These are phyloP conservation scores for Muntiacus muntjak DNA, from an alignment of 2,113 vertebrate species.

Conservation along the genomic window DNA sequence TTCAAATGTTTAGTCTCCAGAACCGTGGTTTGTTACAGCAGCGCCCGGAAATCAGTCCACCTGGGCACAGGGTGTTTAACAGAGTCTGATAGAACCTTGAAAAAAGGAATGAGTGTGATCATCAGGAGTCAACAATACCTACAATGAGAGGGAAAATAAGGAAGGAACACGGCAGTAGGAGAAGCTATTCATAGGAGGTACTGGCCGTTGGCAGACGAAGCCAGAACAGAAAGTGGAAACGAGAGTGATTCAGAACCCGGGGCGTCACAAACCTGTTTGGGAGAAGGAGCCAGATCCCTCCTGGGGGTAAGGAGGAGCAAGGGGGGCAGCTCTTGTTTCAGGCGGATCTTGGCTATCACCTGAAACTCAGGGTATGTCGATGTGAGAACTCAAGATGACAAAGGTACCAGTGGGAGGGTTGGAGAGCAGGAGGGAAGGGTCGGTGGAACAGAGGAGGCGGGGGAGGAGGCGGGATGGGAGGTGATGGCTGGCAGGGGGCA, in stretches of 20 bases:
- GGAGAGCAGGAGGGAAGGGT: not conserved
- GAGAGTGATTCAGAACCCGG: not conserved
- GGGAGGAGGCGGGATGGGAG: not conserved
- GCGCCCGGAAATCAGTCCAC: not conserved
- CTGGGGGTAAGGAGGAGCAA: not conserved
- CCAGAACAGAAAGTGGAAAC: not conserved
- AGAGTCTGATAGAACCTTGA: not conserved
- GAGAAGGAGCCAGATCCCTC: not conserved
- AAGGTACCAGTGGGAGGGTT: too few relatives aligned
- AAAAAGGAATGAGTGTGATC: not conserved
- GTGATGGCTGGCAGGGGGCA: accelerated
- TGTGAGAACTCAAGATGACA: not conserved
- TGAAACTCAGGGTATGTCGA: too few relatives aligned
- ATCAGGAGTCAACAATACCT: not conserved
- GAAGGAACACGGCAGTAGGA: not conserved
- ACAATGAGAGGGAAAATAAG: not conserved
- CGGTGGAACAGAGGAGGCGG: not conserved
- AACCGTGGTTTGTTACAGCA: not conserved
- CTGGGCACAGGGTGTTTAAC: not conserved
- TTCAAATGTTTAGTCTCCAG: not conserved
- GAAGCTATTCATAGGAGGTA: not conserved
- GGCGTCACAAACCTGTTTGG: accelerated
- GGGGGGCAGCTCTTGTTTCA: not conserved
- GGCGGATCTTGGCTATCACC: accelerated
- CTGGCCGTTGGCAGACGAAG: accelerated